Evolutionary conservation across 2,888 invertebrate species (phyloP), one percentile per base, ranked within the genome.

Genomic region (Patella ulyssiponensis): DNA sequence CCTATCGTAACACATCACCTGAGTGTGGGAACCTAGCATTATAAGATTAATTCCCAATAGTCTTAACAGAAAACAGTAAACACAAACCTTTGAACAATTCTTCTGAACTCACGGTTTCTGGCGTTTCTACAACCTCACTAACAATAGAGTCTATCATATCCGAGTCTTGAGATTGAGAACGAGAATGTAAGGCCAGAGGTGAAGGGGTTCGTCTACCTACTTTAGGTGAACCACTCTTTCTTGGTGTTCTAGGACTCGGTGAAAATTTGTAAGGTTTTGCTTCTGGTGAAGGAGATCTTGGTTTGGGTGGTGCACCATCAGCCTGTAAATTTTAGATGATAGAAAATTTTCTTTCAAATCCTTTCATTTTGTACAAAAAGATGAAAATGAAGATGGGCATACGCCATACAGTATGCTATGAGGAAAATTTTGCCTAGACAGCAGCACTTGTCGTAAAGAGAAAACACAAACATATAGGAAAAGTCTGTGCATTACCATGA

Each of bases 71-170:
- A 33, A 33, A 33, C 33, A 33, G 4, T 4, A 33, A 33, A 33
- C 5, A 44, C 44, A 44, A 23, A 64, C 64, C 64, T 64, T 64
- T 77, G 78, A 56, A 71, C 44, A 58, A n/a, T 9, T 64, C 33
- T 33, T 54, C 69, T 14, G 76, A 71, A 58, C 72, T 76, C 14
- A 17, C 74, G 54, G 17, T 74, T 54, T 83, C 83, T 73, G 75
- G 82, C 54, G 83, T 85, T 15, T 86, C 86, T 5, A 80, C 81
- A 1, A 86, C 79, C 64, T 88, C 88, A 80, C 87, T 87, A 44
- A 79, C 80, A 44, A 89, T 78, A 12, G 87, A 86, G 12, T 87
- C 86, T 15, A 83, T 81, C n/a, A 85, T 80, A 73, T 86, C 87
- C 15, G 86, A 87, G 77, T 87, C 88, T 75, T 85, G 86, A 12